Percentiles rank a stretch among this genome's conserved stretches.
Conservation (phyloP, 1,140 invertebrate species). For the Drosophila cardini region DNA sequence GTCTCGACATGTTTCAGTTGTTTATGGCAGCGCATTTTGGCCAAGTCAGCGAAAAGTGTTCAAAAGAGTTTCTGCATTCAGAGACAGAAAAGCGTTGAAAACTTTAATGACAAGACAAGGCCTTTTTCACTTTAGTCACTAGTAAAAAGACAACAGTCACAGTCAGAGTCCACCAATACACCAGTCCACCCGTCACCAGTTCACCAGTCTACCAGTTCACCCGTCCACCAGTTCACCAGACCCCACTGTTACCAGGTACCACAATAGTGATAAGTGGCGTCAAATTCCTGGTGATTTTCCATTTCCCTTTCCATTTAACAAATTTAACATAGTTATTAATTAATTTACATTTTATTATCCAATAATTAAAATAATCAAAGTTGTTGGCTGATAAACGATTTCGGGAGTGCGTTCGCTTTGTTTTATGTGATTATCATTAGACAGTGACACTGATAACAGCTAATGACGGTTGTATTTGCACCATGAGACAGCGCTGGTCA, state of each 20-base stretch:
- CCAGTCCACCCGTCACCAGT: no score
- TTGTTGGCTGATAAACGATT: constrained; percentile 55
- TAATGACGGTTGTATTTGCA: constrained; percentile 23
- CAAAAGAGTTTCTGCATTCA: constrained; percentile 40
- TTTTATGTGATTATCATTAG: constrained; percentile 53
- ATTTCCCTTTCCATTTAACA: constrained; percentile 53
- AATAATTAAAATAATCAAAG: constrained; percentile 51
- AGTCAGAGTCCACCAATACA: no score
- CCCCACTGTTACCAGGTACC: no score
- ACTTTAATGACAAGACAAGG: no score
- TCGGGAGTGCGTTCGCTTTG: constrained; percentile 67
- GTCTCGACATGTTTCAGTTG: constrained; percentile 22
- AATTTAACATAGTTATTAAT: constrained; percentile 24
- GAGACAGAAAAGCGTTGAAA: constrained; percentile 30
- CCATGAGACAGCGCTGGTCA: constrained; percentile 49
- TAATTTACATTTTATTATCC: constrained; percentile 67
- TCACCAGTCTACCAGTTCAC: no score
- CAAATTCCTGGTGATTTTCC: constrained; percentile 64
- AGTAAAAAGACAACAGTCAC: no score
- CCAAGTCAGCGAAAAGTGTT: constrained; percentile 60
- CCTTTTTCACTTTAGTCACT: no score
- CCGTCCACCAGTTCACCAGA: no score
- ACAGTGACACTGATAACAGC: constrained; percentile 26
- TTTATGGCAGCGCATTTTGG: constrained; percentile 45
- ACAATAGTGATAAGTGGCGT: neutral